Conservation (phyloP, 2,797 vertebrate genomes). For the Graptemys geographica region DNA sequence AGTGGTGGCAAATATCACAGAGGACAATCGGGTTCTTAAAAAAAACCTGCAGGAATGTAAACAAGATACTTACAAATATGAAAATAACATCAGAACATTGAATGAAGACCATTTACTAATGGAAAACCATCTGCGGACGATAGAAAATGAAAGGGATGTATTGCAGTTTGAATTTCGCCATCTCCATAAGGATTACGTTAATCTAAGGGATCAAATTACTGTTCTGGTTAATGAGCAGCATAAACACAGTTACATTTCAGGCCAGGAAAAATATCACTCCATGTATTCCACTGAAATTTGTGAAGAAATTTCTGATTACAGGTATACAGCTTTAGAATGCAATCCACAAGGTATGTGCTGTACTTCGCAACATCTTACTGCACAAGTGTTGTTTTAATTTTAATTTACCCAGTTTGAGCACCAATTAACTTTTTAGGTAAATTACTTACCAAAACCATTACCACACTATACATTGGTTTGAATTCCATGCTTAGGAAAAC, state of each 20-base stretch:
- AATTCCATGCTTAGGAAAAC: neutral
- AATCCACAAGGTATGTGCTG: constrained; percentile 54
- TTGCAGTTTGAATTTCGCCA: constrained; percentile 71
- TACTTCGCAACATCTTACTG: neutral
- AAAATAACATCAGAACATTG: constrained; percentile 60
- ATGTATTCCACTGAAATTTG: neutral
- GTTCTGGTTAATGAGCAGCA: neutral
- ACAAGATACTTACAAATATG: constrained; percentile 57
- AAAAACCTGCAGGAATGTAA: constrained; percentile 70
- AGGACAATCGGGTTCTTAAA: constrained; percentile 76
- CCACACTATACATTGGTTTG: neutral
- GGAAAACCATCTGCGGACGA: constrained; percentile 68
- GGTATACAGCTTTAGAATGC: constrained; percentile 3
- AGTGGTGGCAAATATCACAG: constrained; percentile 55
- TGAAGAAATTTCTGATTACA: constrained; percentile 37
- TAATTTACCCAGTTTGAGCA: neutral
- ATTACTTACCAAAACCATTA: neutral
- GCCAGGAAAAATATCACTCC: constrained; percentile 39
- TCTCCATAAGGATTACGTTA: constrained; percentile 68
- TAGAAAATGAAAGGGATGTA: constrained; percentile 74
- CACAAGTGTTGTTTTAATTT: neutral
- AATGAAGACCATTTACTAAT: constrained; percentile 65
- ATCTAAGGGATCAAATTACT: constrained; percentile 49
- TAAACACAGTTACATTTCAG: constrained; percentile 37
- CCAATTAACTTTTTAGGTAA: neutral